These are phyloP conservation scores for Gallinago media DNA, from an alignment of 2,113 vertebrate species.

Conservation along the genomic window DNA sequence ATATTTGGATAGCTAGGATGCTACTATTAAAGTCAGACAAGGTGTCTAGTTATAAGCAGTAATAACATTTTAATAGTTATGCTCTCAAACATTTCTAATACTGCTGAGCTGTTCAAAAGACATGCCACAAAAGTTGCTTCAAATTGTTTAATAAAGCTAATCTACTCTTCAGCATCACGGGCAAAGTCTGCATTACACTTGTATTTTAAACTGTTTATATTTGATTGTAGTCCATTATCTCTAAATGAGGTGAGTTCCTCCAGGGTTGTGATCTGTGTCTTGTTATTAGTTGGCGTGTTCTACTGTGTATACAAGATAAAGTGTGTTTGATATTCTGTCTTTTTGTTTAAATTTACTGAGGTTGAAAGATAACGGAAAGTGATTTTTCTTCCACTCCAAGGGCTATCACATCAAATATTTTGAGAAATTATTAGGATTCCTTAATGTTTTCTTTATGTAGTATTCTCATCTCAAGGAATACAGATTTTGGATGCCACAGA, in stretches of 20 bases:
- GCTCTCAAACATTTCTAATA: not conserved
- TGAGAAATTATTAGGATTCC: not conserved
- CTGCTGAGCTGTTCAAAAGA: not conserved
- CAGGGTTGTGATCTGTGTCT: conserved; percentile 19
- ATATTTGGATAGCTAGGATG: not conserved
- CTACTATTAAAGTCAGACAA: not conserved
- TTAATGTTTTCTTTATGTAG: not conserved
- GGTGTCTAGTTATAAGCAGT: not conserved
- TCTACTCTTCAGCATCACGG: not conserved
- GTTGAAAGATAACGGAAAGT: not conserved
- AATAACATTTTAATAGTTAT: not conserved
- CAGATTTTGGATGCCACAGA: not conserved
- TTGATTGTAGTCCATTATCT: conserved; percentile 39
- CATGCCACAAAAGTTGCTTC: not conserved
- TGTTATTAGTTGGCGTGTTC: conserved; percentile 20
- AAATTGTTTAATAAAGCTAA: not conserved
- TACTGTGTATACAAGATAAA: conserved; percentile 30
- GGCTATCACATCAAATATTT: not conserved
- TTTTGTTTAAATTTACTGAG: conserved; percentile 41
- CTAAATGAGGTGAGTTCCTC: conserved; percentile 54
- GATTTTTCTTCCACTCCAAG: conserved; percentile 6
- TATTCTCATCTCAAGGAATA: not conserved
- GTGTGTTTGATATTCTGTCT: conserved; percentile 37
- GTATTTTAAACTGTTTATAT: conserved; percentile 29
- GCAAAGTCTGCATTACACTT: not conserved